Evolutionary conservation across 2,888 invertebrate species (phyloP).

Genomic region (Vannuccia rotundouncinata): DNA sequence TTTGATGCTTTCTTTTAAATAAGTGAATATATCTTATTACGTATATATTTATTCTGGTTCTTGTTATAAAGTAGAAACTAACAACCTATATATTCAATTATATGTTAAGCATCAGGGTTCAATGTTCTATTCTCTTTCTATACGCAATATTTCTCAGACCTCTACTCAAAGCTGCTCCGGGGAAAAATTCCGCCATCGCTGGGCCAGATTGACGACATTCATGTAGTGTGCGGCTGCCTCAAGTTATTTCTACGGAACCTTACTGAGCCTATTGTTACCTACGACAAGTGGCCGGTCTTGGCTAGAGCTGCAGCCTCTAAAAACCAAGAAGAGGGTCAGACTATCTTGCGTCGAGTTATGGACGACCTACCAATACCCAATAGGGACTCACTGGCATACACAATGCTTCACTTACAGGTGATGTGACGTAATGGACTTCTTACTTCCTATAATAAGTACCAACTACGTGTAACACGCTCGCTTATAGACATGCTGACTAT

Average conservation of each 20-base stretch:
- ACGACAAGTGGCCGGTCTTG: constrained; percentile 73
- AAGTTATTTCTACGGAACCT: constrained; percentile 85
- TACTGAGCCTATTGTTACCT: constrained; percentile 80
- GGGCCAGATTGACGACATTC: constrained; percentile 63
- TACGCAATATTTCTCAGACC: no score
- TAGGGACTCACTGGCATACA: constrained; percentile 79
- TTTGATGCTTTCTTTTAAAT: no score
- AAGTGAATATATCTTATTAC: no score
- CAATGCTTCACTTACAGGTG: constrained; percentile 68
- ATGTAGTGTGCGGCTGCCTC: constrained; percentile 82
- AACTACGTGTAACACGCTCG: no score
- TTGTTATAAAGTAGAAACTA: no score
- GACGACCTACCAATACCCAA: constrained; percentile 72
- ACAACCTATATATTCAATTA: no score
- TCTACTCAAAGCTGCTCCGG: background rate
- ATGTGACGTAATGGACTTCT: no score
- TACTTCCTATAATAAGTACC: no score
- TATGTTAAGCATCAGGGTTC: no score
- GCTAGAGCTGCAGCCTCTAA: constrained; percentile 67
- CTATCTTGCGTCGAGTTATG: background rate
- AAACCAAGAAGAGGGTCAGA: constrained; percentile 58
- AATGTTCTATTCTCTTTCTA: no score
- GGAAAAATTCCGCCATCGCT: background rate
- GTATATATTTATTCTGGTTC: no score
- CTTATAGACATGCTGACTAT: no score